These are phyloP conservation scores for Myripristis jacobus DNA, from an alignment of 2,797 vertebrate species.

Conservation along the genomic window DNA sequence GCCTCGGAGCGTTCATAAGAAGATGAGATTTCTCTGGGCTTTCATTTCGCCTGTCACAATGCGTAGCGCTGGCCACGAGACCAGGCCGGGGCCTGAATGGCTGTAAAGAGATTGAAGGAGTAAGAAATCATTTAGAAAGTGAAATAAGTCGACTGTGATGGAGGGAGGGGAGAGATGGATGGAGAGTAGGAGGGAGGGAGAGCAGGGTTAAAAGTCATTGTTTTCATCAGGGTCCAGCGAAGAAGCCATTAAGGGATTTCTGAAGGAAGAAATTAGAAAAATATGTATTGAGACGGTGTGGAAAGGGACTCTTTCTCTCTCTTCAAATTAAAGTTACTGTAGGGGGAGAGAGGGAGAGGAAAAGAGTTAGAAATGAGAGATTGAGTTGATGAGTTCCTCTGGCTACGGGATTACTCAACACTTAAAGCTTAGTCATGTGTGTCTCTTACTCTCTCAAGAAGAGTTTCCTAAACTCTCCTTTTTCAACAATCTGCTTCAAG, in stretches of 20 bases:
- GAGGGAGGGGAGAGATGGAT: slow-evolving; percentile 55
- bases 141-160: slow-evolving; percentile 79
- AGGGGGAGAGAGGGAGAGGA: slow-evolving; percentile 39
- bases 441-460: slow-evolving; percentile 57
- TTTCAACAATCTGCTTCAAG: slow-evolving; percentile 55
- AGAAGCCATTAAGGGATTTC: slow-evolving; percentile 83
- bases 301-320: slow-evolving; percentile 65
- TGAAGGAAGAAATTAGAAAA: slow-evolving; percentile 84
- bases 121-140: slow-evolving; percentile 83
- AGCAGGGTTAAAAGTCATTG: slow-evolving; percentile 83
- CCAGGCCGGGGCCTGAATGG: slow-evolving; percentile 71
- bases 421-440: slow-evolving; percentile 76
- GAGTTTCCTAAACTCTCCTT: slow-evolving; percentile 63
- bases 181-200: slow-evolving; percentile 43
- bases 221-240: slow-evolving; percentile 80
- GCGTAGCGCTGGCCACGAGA: slow-evolving; percentile 62
- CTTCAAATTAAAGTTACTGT: slow-evolving; percentile 76
- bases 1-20: slow-evolving; percentile 80
- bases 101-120: slow-evolving; percentile 80
- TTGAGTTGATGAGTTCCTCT: slow-evolving; percentile 75
- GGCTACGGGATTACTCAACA: slow-evolving; percentile 74
- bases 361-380: slow-evolving; percentile 63
- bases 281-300: slow-evolving; percentile 72
- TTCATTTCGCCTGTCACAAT: slow-evolving; percentile 86
- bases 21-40: slow-evolving; percentile 85